phyloP scores from a whole-genome alignment of 2,797 vertebrate genomes.

The Graptemys geographica region DNA sequence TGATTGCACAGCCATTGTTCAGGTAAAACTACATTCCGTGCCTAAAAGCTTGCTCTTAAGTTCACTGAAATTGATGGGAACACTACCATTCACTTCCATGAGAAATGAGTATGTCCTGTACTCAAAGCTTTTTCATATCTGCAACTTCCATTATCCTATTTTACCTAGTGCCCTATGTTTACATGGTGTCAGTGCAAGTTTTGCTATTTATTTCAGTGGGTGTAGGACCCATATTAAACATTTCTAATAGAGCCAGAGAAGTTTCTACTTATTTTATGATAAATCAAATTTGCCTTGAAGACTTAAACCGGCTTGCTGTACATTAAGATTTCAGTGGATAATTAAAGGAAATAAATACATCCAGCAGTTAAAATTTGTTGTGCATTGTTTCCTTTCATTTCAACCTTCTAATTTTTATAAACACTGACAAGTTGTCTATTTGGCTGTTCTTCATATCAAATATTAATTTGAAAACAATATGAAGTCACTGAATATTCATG shows the following conservation, averaged over 20 bases:
- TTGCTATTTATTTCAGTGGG: not conserved
- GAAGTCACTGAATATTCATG: not conserved
- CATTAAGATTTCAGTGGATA: not conserved
- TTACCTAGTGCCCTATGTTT: slow-evolving; percentile 10
- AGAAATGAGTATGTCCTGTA: not conserved
- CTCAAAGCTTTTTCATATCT: not conserved
- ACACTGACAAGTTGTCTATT: not conserved
- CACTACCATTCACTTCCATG: not conserved
- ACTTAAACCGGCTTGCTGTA: not conserved
- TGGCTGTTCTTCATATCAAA: not conserved
- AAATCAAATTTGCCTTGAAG: not conserved
- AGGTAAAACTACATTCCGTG: not conserved
- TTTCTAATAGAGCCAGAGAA: not conserved
- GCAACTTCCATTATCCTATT: slow-evolving; percentile 1
- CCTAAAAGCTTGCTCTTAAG: not conserved
- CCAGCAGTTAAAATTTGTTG: not conserved
- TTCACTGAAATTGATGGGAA: slow-evolving; percentile 28
- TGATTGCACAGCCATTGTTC: not conserved
- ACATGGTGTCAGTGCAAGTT: not conserved
- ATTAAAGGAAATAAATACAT: not conserved
- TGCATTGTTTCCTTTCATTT: not conserved
- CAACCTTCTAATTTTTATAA: not conserved
- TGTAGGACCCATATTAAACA: not conserved
- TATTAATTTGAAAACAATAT: not conserved
- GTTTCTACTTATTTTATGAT: not conserved